Evolutionary conservation across 2,888 invertebrate species (phyloP).

Genomic region (Drosophila siamana): DNA sequence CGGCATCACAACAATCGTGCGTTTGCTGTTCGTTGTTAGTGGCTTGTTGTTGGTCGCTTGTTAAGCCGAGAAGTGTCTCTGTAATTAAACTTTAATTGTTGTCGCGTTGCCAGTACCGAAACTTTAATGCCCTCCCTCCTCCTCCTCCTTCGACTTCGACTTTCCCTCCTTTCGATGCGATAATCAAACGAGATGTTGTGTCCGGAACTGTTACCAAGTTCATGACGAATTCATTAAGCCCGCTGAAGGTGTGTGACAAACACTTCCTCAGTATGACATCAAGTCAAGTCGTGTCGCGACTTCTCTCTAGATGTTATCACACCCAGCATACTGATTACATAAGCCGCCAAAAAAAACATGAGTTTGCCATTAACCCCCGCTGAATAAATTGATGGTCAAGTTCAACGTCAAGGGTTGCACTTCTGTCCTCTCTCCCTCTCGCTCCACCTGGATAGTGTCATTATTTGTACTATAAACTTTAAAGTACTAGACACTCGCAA

Average conservation of each 20-base stretch:
- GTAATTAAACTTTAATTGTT: conserved; percentile 37
- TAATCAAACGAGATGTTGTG: not conserved
- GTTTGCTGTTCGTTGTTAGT: no score
- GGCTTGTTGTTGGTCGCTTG: no score
- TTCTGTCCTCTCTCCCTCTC: not conserved
- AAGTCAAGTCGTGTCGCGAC: conserved; percentile 13
- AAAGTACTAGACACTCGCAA: not conserved
- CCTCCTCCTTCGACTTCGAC: not conserved
- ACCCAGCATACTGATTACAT: conserved; percentile 13
- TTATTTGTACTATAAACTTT: conserved; percentile 9
- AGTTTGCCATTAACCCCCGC: conserved; percentile 19
- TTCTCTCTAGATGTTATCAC: conserved; percentile 21
- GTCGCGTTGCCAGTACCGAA: conserved; percentile 6
- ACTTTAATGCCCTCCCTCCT: conserved; percentile 13
- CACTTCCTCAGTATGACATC: conserved; percentile 16
- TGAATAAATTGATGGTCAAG: conserved; percentile 14
- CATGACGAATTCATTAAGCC: conserved; percentile 18
- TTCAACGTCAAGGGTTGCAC: conserved; percentile 16
- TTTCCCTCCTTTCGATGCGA: not conserved
- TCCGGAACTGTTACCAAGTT: conserved; percentile 19
- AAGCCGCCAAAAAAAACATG: conserved; percentile 9
- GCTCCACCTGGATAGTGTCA: conserved; percentile 2
- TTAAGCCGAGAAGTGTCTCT: conserved; percentile 25
- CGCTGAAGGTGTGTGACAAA: conserved; percentile 12
- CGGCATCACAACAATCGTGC: conserved; percentile 21